These are phyloP conservation scores for Echeneis naucrates DNA, from an alignment of 2,797 vertebrate genomes.

Conservation along the genomic window DNA sequence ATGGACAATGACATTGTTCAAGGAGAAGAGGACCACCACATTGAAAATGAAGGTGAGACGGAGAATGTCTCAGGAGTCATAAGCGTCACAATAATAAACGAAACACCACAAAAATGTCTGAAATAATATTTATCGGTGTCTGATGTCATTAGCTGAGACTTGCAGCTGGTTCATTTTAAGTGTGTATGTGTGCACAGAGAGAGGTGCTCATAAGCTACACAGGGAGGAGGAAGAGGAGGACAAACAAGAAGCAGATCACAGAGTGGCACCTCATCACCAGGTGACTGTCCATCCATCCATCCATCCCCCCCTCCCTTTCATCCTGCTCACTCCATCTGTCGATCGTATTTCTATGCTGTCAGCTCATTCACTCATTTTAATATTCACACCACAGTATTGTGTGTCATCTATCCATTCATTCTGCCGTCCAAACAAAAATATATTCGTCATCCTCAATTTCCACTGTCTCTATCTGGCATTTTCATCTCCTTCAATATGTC, in stretches of 20 bases:
- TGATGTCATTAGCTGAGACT: background rate
- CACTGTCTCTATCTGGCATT: background rate
- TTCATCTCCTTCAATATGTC: slow-evolving; percentile 12
- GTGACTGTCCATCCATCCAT: slow-evolving; percentile 45
- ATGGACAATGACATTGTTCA: slow-evolving; percentile 88
- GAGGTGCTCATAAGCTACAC: slow-evolving; percentile 63
- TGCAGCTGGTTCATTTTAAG: background rate
- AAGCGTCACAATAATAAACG: background rate
- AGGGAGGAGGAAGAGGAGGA: slow-evolving; percentile 71
- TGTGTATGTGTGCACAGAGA: slow-evolving; percentile 47
- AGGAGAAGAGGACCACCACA: slow-evolving; percentile 86
- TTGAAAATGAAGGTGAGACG: slow-evolving; percentile 84
- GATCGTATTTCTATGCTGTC: background rate
- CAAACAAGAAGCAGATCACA: slow-evolving; percentile 63
- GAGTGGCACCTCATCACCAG: slow-evolving; percentile 70
- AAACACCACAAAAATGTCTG: background rate
- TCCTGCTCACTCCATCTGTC: slow-evolving; percentile 12
- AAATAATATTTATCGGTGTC: background rate
- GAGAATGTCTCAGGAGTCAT: background rate
- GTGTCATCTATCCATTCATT: slow-evolving; percentile 12
- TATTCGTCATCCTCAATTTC: slow-evolving; percentile 17
- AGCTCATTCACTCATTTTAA: slow-evolving; percentile 10
- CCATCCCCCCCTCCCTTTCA: background rate
- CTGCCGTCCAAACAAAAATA: slow-evolving; percentile 21
- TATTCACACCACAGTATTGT: slow-evolving; percentile 23